Evolutionary conservation across 2,888 invertebrate species (phyloP), one percentile per base, ranked within the genome.

Genomic region (Ellobium chinense): DNA sequence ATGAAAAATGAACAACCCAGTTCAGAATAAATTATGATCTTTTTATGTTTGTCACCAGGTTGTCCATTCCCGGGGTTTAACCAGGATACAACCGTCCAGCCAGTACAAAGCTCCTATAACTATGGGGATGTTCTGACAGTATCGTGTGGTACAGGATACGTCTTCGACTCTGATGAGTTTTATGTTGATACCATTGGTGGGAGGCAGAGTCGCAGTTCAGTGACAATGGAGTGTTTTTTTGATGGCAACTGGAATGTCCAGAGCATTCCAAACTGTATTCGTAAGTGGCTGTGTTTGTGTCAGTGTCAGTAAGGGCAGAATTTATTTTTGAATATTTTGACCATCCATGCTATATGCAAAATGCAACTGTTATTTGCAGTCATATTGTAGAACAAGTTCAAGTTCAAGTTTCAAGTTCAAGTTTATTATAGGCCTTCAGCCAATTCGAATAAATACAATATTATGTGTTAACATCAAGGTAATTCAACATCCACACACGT

Each of bases 181-280:
- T 79, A 72, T 54, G 68, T 36, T 4, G 60, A 66, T 21, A 37
- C 36, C n/a, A n/a, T 34, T 2, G 60, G 68, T 54, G 74, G 74
- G 0, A 27, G 46, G 4, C 39, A 60, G 68, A 80, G 78, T 21
- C 58, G 14, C 37, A 36, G 56, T 1, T 60, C 56, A 37, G 83
- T 88, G 0, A 9, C n/a, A 2, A 77, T 88, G 81, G 77, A 78
- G 39, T 88, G 87, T 82, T 37, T 81, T n/a, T 77, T 34, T 39
- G 87, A 85, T 24, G 87, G 86, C 31, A 29, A 34, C 7, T 88
- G 87, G 87, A 85, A 85, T 69, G 82, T 85, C 12, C 24, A 46
- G 4, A 68, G 73, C 21, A 82, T 78, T n/a, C 87, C 87, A 31
- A 79, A 85, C 66, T 88, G 87, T 56, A 68, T 72, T 56, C 60